A percentile compares a stretch with the other conserved stretches of the same genome.
These are phyloP conservation scores for Aleadryas rufinucha DNA, from an alignment of 2,113 vertebrate genomes.

Conservation along the genomic window DNA sequence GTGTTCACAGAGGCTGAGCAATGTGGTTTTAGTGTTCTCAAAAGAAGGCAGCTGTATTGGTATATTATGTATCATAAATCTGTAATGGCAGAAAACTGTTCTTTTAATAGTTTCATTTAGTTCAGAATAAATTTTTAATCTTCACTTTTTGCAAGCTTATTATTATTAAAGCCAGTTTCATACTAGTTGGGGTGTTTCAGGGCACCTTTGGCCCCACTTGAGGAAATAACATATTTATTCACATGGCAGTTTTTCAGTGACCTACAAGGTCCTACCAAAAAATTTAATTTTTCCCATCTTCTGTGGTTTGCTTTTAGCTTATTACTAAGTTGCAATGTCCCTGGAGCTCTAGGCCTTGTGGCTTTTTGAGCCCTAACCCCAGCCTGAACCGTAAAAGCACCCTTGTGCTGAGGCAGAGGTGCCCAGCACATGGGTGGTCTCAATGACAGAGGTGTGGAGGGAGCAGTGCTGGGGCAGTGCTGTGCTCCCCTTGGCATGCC, in stretches of 20 bases:
- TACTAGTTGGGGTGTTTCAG: background rate
- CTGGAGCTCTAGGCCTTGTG: background rate
- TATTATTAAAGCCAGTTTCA: constrained; percentile 8
- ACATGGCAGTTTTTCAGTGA: background rate
- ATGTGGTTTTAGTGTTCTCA: background rate
- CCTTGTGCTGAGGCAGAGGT: background rate
- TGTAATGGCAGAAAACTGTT: background rate
- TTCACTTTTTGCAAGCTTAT: background rate
- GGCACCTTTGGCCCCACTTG: background rate
- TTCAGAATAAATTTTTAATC: constrained; percentile 22
- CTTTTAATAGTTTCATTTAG: background rate
- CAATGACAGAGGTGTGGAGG: background rate
- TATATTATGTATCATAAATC: background rate
- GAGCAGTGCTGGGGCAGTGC: background rate
- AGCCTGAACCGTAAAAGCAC: background rate
- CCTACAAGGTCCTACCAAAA: background rate
- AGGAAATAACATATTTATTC: background rate
- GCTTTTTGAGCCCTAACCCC: background rate
- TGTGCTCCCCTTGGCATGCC: background rate
- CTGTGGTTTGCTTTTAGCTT: background rate
- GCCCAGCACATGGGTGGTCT: background rate
- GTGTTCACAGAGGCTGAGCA: rapidly evolving
- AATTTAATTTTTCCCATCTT: background rate
- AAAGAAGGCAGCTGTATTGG: background rate
- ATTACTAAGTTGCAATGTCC: background rate